Evolutionary conservation across 2,113 vertebrate species (phyloP).

Genomic region (Gulo gulo): DNA sequence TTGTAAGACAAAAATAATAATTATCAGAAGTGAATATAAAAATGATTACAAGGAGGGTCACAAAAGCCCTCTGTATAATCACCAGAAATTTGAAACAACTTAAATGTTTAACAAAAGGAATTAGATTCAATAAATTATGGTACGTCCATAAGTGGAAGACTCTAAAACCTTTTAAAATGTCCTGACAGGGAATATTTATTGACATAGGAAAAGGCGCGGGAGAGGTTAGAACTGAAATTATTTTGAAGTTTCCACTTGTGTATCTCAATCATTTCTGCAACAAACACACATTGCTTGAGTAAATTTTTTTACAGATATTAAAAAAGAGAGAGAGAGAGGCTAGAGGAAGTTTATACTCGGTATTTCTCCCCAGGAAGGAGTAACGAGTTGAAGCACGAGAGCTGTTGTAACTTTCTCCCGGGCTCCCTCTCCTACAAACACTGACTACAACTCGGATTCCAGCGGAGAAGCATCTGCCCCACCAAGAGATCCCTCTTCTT

Average conservation of each 20-base stretch:
- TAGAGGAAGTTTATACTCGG: neutral
- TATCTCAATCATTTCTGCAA: neutral
- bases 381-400: neutral
- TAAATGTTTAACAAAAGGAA: constrained; percentile 18
- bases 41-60: neutral
- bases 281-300: neutral
- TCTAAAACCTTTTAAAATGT: constrained; percentile 50
- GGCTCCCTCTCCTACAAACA: neutral
- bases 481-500: neutral
- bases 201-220: neutral
- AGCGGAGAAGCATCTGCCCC: neutral
- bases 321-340: neutral
- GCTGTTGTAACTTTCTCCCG: neutral
- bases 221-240: neutral
- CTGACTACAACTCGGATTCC: neutral
- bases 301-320: neutral
- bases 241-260: neutral
- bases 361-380: neutral
- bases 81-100: constrained; percentile 43
- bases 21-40: constrained; percentile 42
- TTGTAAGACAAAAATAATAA: constrained; percentile 5
- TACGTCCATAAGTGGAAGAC: constrained; percentile 51
- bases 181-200: neutral
- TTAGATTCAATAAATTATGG: constrained; percentile 21
- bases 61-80: constrained; percentile 25